A percentile compares a stretch with the other conserved stretches of the same genome.
Evolutionary conservation across 2,888 invertebrate genomes (phyloP).

Genomic region (Metopia argyrocephala): DNA sequence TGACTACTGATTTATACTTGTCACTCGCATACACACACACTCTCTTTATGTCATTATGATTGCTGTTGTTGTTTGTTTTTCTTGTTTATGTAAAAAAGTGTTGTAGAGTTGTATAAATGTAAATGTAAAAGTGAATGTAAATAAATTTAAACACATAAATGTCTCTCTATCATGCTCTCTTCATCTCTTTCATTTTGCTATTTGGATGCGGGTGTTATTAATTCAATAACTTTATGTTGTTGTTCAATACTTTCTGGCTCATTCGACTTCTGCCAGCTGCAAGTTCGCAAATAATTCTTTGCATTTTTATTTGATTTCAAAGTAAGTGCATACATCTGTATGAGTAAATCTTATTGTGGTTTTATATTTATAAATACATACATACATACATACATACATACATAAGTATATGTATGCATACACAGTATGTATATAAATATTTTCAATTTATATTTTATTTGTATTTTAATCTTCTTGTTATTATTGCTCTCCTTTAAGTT

Average conservation of each 20-base stretch:
- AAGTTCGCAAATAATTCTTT: slow-evolving; percentile 35
- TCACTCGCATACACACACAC: background rate
- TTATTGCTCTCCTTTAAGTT: slow-evolving; percentile 28
- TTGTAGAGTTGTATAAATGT: too few relatives aligned
- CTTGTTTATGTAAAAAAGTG: background rate
- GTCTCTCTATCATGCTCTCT: too few relatives aligned
- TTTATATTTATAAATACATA: background rate
- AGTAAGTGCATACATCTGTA: background rate
- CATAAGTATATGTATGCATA: too few relatives aligned
- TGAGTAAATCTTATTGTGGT: slow-evolving; percentile 44
- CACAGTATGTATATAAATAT: too few relatives aligned
- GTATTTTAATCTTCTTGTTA: slow-evolving; percentile 3
- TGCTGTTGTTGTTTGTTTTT: background rate
- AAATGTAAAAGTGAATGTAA: background rate
- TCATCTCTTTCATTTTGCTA: background rate
- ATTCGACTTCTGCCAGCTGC: background rate
- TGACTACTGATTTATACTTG: slow-evolving; percentile 12
- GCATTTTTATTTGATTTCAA: slow-evolving; percentile 34
- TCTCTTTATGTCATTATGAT: background rate
- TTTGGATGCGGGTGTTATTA: slow-evolving; percentile 46
- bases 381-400: slow-evolving; percentile 25
- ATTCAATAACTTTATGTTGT: slow-evolving; percentile 49
- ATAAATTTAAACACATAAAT: background rate
- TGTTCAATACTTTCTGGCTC: background rate
- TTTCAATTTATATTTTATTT: slow-evolving; percentile 26